Evolutionary conservation across 2,888 invertebrate genomes (phyloP).

Genomic region (Synergus laeviventris): DNA sequence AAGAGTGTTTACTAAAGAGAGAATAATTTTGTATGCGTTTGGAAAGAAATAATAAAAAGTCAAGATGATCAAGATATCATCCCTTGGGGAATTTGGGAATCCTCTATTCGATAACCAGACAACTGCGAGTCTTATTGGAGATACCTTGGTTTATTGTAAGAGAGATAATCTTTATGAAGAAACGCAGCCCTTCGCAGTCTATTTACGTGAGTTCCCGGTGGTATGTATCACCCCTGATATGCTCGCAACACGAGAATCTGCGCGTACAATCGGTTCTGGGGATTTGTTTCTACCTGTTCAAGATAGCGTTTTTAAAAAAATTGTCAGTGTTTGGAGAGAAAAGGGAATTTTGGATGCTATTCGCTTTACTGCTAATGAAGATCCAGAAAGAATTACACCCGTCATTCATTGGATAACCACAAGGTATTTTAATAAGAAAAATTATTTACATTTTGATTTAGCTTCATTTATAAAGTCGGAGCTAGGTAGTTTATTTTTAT

Average conservation of each 20-base stretch:
- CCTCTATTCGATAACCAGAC: conserved; percentile 58
- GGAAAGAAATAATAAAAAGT: conserved; percentile 1
- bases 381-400: conserved; percentile 77
- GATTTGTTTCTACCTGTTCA: conserved; percentile 81
- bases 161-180: conserved; percentile 65
- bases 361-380: conserved; percentile 79
- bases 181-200: conserved; percentile 64
- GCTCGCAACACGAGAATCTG: conserved; percentile 78
- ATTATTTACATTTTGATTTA: neutral
- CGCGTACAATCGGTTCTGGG: conserved; percentile 76
- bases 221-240: conserved; percentile 83
- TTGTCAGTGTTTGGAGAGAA: conserved; percentile 86
- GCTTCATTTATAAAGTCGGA: neutral
- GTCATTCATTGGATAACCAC: conserved; percentile 74
- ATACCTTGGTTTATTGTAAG: conserved; percentile 58
- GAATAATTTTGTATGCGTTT: neutral
- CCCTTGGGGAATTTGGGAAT: conserved; percentile 65
- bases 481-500: neutral
- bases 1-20: neutral
- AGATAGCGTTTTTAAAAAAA: conserved; percentile 85
- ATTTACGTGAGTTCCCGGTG: conserved; percentile 81
- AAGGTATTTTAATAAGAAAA: conserved; percentile 59
- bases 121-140: conserved; percentile 61
- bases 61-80: conserved; percentile 67
- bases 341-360: conserved; percentile 85